A percentile compares a stretch with the other conserved stretches of the same genome.
Evolutionary conservation across 2,888 invertebrate genomes (phyloP).

Genomic region (Drosophila buzzatii): DNA sequence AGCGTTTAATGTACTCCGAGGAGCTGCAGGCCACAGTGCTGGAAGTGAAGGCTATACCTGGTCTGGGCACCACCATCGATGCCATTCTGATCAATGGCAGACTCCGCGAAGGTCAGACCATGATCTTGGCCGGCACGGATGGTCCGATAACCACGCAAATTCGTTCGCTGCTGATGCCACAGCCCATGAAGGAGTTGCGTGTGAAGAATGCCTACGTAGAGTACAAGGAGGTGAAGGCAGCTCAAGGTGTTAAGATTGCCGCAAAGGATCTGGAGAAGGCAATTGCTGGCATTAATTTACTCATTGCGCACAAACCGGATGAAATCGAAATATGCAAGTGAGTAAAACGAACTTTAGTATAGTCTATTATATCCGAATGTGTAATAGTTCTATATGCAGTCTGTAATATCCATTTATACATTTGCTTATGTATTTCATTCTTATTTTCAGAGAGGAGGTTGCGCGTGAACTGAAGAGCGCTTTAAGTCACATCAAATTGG

Average conservation of each 20-base stretch:
- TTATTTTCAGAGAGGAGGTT: conserved; percentile 90
- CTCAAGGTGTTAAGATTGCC: conserved; percentile 99
- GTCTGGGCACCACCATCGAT: conserved; percentile 99
- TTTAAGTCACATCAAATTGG: conserved; percentile 95
- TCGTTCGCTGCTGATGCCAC: conserved; percentile 98
- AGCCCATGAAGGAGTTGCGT: conserved; percentile 97
- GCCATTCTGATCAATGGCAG: conserved; percentile 98
- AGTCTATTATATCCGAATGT: neutral
- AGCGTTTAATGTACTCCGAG: conserved; percentile 95
- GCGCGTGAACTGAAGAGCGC: conserved; percentile 94
- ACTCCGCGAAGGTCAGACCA: conserved; percentile 96
- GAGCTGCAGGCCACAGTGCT: conserved; percentile 95
- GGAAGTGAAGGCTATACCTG: conserved; percentile 98
- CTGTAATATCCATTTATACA: neutral
- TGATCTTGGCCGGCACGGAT: conserved; percentile 98
- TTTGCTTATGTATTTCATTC: neutral
- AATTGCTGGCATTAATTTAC: conserved; percentile 97
- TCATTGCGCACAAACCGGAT: conserved; percentile 96
- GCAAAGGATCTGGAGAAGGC: conserved; percentile 99
- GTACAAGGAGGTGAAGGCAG: conserved; percentile 96
- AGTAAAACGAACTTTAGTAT: conserved; percentile 41
- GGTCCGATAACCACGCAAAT: conserved; percentile 99
- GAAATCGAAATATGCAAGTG: conserved; percentile 94
- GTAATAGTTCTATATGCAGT: neutral
- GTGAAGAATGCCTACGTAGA: conserved; percentile 99